phyloP scores from a whole-genome alignment of 1,140 invertebrate genomes.

The Riptortus pedestris region DNA sequence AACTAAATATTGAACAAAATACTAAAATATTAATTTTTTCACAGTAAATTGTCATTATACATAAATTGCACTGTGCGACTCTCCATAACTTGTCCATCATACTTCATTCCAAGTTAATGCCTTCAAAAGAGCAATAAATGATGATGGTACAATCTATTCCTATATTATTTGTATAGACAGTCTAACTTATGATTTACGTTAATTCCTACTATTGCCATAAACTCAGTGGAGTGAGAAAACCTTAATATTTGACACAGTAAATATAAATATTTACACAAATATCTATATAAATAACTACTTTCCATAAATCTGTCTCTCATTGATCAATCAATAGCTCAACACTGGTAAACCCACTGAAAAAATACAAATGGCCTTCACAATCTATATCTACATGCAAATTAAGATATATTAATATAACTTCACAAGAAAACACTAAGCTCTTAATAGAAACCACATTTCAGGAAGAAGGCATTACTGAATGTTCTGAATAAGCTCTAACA shows the following conservation, averaged over 20 bases:
- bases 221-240: too few relatives aligned
- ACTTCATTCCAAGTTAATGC: background rate
- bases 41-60: background rate
- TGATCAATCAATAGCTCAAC: too few relatives aligned
- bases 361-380: too few relatives aligned
- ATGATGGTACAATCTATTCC: background rate
- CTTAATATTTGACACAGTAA: too few relatives aligned
- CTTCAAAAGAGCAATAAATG: background rate
- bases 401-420: background rate
- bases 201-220: background rate
- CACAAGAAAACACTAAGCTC: background rate
- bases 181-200: background rate
- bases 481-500: background rate
- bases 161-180: background rate
- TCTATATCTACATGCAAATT: slow-evolving; percentile 2
- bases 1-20: slow-evolving; percentile 1
- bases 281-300: too few relatives aligned
- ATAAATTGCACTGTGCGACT: background rate
- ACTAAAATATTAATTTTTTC: background rate
- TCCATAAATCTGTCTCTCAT: too few relatives aligned
- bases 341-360: too few relatives aligned
- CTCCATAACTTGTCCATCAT: background rate
- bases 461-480: background rate
- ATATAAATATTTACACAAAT: too few relatives aligned
- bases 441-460: background rate